These are phyloP conservation scores for Cyprinodon diabolis DNA, from an alignment of 2,797 vertebrate species.

Conservation along the genomic window DNA sequence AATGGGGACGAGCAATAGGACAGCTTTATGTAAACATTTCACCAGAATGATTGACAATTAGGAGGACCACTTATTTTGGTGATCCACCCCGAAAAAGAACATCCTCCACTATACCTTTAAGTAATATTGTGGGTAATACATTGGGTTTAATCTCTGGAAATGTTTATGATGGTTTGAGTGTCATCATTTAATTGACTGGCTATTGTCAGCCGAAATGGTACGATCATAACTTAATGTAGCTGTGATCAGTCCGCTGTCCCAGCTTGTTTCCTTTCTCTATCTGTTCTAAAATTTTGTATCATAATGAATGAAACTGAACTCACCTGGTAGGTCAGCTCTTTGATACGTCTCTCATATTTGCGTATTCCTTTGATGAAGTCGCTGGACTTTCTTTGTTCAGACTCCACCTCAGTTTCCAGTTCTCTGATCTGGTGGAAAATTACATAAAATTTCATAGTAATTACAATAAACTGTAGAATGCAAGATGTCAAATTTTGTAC, in stretches of 20 bases:
- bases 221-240: background rate
- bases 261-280: background rate
- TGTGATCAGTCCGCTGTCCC: background rate
- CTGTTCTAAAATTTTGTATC: background rate
- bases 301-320: background rate
- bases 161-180: background rate
- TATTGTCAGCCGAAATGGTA: background rate
- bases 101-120: too few species aligned
- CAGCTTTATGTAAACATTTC: too few species aligned
- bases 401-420: slow-evolving; percentile 78
- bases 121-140: background rate
- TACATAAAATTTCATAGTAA: too few species aligned
- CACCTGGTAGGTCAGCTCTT: slow-evolving; percentile 92
- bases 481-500: too few species aligned
- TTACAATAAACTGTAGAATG: too few species aligned
- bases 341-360: slow-evolving; percentile 91
- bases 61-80: too few species aligned
- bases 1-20: too few species aligned
- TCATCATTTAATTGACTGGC: background rate
- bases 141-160: background rate
- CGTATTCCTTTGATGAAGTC: slow-evolving; percentile 78
- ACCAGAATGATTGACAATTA: too few species aligned
- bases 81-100: too few species aligned
- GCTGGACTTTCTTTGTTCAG: slow-evolving; percentile 73
- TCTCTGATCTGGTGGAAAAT: slow-evolving; percentile 53